These are phyloP conservation scores for Anarsia innoxiella DNA, from an alignment of 2,888 invertebrate species.

Conservation along the genomic window DNA sequence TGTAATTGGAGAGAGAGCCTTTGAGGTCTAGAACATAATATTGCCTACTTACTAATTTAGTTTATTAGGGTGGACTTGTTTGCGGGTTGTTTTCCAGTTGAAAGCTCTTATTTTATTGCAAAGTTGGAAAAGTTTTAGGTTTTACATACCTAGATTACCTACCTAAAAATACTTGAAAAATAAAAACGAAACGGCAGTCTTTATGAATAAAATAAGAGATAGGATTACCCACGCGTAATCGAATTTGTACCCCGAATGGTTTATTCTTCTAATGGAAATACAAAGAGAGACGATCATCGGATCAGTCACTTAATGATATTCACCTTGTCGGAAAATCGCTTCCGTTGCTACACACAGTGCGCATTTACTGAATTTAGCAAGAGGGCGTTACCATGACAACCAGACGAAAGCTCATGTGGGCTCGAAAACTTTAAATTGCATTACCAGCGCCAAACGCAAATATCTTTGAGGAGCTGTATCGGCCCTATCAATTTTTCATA, in stretches of 20 bases:
- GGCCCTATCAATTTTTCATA: slow-evolving; percentile 39
- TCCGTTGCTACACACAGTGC: slow-evolving; percentile 57
- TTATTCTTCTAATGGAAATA: slow-evolving; percentile 44
- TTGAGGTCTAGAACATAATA: not conserved
- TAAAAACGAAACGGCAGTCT: no score
- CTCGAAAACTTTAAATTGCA: slow-evolving; percentile 72
- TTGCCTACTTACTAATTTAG: not conserved
- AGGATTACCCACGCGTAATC: no score
- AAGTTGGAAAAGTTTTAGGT: no score
- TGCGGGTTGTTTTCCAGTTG: no score
- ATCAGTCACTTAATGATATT: slow-evolving; percentile 62
- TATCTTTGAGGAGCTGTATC: slow-evolving; percentile 39
- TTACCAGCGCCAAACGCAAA: slow-evolving; percentile 56
- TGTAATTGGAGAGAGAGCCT: slow-evolving; percentile 20
- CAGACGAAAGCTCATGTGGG: slow-evolving; percentile 66
- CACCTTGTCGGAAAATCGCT: slow-evolving; percentile 68
- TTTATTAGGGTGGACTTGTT: no score
- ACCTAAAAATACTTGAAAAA: no score
- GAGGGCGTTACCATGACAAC: slow-evolving; percentile 64
- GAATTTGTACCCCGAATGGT: slow-evolving; percentile 15
- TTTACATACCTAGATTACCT: no score
- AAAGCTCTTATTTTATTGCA: no score
- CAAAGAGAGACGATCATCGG: slow-evolving; percentile 33
- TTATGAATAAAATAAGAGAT: no score
- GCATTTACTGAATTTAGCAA: slow-evolving; percentile 42